Percentiles rank a stretch among this genome's conserved stretches.
Evolutionary conservation across 2,888 invertebrate species (phyloP).

Genomic region (Ophion ellenae): DNA sequence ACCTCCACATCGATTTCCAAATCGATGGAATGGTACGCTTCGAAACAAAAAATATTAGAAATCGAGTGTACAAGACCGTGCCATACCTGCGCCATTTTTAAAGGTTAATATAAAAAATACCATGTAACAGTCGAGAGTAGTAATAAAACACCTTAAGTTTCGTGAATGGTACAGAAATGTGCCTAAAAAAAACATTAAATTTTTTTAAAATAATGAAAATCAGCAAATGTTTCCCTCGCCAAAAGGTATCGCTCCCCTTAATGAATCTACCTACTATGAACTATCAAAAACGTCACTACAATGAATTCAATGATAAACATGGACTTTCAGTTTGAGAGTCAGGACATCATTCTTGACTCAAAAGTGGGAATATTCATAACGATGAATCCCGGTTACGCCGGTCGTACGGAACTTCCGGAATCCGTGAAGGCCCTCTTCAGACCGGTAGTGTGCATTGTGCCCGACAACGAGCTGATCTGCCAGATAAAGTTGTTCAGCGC

Average conservation of each 20-base stretch:
- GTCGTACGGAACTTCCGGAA: constrained; percentile 95
- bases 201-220: too few species aligned
- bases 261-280: background rate
- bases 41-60: too few species aligned
- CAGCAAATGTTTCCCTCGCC: background rate
- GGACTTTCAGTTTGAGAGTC: constrained; percentile 89
- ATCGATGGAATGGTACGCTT: too few species aligned
- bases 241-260: background rate
- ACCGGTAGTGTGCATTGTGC: constrained; percentile 96
- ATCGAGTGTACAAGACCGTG: too few species aligned
- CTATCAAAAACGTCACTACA: background rate
- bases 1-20: too few species aligned
- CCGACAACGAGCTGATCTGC: constrained; percentile 96
- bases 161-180: too few species aligned
- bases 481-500: constrained; percentile 96
- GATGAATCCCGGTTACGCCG: constrained; percentile 97
- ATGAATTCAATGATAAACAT: background rate
- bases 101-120: too few species aligned
- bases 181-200: too few species aligned
- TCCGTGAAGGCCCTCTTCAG: constrained; percentile 96
- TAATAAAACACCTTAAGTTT: too few species aligned
- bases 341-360: constrained; percentile 91
- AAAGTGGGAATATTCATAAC: constrained; percentile 97
- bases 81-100: too few species aligned
- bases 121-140: too few species aligned